Evolutionary conservation across 2,888 invertebrate species (phyloP), one percentile per base, ranked within the genome.

Genomic region (Physocephala rufipes): DNA sequence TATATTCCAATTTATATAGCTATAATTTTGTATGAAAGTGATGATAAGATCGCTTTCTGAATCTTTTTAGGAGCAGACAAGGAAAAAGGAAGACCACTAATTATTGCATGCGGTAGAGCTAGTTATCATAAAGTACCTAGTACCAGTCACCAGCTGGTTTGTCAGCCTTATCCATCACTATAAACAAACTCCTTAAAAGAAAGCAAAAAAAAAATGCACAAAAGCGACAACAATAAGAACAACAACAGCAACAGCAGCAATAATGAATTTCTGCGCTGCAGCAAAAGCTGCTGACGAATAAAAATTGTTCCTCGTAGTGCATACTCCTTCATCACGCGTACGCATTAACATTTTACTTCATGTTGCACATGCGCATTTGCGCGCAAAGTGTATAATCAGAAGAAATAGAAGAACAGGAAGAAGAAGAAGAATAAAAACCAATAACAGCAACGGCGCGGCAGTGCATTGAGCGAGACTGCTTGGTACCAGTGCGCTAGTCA

Each of bases 381-480:
- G n/a, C n/a, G 36, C 9, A 7, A 36, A 49, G 4, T 3, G 12
- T 49, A 15, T 19, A 49, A 49, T n/a, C n/a, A n/a, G n/a, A 49
- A 49, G 49, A 49, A 49, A n/a, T 3, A 49, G 19, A 49, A 49
- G 19, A 49, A 49, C 7, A 28, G 36, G 21, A 21, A 19, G 30
- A 26, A 24, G 19, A 43, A 43, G 3, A 12, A 65, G 28, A 30
- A 28, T 28, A 26, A 65, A n/a, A 30, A 65, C 26, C 28, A 45
- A 26, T 16, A 51, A 12, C 5, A 28, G 9, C 12, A 12, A 26
- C 53, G 24, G 2, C 21, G 21, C 49, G 49, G 16, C 16, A 47
- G 47, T 47, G 47, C n/a, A 19, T n/a, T 49, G 36, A n/a, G 59
- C 68, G 68, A 68, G 68, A 68, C 68, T 58, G 68, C 68, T 61